Evolutionary conservation across 2,797 vertebrate species (phyloP).

Genomic region (Lepilemur ruficaudatus): DNA sequence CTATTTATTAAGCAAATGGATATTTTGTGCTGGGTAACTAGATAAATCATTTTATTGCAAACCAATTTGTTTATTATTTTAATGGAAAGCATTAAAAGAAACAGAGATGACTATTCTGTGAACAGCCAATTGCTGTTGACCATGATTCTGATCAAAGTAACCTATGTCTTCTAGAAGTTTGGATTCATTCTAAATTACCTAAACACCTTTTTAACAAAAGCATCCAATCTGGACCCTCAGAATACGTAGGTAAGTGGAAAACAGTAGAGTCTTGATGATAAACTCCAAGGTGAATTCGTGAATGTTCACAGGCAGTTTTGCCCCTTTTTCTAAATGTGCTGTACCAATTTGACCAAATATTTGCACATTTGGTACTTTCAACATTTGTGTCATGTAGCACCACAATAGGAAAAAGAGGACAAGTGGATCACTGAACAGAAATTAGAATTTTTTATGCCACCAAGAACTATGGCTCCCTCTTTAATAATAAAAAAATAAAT

Average conservation of each 20-base stretch:
- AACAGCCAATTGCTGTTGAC: not conserved
- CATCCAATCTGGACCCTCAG: not conserved
- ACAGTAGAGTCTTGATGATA: not conserved
- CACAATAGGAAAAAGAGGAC: not conserved
- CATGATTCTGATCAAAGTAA: not conserved
- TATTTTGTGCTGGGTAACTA: not conserved
- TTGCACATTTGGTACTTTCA: not conserved
- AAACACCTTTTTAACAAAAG: not conserved
- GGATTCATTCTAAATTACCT: not conserved
- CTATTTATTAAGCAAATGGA: not conserved
- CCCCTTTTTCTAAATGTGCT: not conserved
- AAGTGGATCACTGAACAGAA: not conserved
- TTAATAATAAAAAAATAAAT: not conserved
- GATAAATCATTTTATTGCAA: not conserved
- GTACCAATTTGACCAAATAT: not conserved
- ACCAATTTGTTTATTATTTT: not conserved
- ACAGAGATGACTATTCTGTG: not conserved
- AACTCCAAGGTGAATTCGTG: not conserved
- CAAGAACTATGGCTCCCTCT: not conserved
- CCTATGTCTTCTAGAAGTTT: not conserved
- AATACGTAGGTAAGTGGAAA: not conserved
- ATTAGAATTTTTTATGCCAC: not conserved
- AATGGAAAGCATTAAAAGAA: constrained; percentile 4
- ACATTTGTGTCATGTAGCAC: not conserved
- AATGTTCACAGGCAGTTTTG: not conserved